These are phyloP conservation scores for Lithophane semibrunnea DNA, from an alignment of 2,888 invertebrate genomes.

Conservation along the genomic window DNA sequence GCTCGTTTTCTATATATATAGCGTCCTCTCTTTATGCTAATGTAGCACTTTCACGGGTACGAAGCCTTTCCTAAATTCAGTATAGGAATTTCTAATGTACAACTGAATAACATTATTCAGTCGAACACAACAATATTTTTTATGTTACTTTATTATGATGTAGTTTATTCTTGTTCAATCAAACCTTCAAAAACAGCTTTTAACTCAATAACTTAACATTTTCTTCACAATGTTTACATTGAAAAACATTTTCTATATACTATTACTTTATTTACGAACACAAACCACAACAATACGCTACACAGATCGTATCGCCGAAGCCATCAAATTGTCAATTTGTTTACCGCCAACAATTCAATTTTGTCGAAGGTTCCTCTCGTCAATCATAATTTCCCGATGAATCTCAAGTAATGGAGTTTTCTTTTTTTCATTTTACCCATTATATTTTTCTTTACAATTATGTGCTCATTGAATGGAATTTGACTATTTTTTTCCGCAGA, in stretches of 20 bases:
- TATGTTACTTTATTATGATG: not conserved
- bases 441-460: constrained; percentile 26
- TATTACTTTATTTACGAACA: constrained; percentile 25
- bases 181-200: not conserved
- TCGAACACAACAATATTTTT: not conserved
- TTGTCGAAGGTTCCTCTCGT: constrained; percentile 30
- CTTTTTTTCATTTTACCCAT: constrained; percentile 26
- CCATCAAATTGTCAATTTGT: constrained; percentile 55
- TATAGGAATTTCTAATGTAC: constrained; percentile 29
- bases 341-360: constrained; percentile 50
- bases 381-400: constrained; percentile 59
- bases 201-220: constrained; percentile 1
- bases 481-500: not conserved
- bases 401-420: constrained; percentile 43
- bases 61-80: constrained; percentile 33
- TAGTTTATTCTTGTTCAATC: not conserved
- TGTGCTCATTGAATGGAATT: constrained; percentile 2
- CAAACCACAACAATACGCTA: constrained; percentile 36
- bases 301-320: constrained; percentile 31
- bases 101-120: not conserved
- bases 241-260: constrained; percentile 12
- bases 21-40: constrained; percentile 52
- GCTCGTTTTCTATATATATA: constrained; percentile 19
- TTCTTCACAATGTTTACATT: constrained; percentile 5
- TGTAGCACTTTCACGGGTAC: constrained; percentile 21